phyloP scores from a whole-genome alignment of 2,113 vertebrate species.

The Hipposideros armiger region DNA sequence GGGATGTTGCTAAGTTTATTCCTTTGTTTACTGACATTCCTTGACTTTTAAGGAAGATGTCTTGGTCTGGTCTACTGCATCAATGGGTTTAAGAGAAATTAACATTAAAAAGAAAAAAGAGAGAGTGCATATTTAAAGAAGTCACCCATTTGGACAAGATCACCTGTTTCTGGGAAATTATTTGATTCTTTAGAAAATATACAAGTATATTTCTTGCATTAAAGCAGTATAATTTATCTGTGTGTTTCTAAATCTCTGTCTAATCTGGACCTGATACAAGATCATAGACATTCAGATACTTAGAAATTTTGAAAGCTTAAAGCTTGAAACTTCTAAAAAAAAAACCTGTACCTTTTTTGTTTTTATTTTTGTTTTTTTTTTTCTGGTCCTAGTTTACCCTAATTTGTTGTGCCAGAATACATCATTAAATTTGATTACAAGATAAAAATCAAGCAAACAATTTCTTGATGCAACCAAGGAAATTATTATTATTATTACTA shows the following conservation, averaged over 20 bases:
- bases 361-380: not conserved
- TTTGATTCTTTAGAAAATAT: not conserved
- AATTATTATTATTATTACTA: not conserved
- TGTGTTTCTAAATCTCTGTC: not conserved
- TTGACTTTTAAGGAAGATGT: not conserved
- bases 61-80: not conserved
- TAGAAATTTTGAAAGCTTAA: not conserved
- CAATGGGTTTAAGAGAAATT: not conserved
- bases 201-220: not conserved
- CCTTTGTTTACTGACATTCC: not conserved
- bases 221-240: not conserved
- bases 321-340: not conserved
- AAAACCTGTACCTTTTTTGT: not conserved
- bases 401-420: not conserved
- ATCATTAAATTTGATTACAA: not conserved
- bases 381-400: not conserved
- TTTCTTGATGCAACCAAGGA: not conserved
- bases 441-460: not conserved
- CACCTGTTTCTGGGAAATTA: not conserved
- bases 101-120: not conserved
- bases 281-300: not conserved
- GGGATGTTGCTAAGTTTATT: not conserved
- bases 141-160: not conserved
- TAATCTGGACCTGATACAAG: not conserved
- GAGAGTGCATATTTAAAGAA: not conserved